These are phyloP conservation scores for Dolomedes plantarius DNA, from an alignment of 2,888 invertebrate species.

Conservation along the genomic window DNA sequence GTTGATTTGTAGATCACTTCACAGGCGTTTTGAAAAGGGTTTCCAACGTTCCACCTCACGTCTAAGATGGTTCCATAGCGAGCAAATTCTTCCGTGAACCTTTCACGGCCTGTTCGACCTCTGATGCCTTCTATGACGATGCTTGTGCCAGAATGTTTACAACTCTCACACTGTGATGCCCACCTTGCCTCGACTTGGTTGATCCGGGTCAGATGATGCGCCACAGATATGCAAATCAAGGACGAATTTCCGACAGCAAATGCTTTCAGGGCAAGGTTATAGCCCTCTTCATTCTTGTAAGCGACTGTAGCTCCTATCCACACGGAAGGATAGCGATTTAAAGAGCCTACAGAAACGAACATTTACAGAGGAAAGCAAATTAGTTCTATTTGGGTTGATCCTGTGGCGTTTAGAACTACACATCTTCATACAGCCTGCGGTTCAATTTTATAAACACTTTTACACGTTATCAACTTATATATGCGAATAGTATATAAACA, in stretches of 20 bases:
- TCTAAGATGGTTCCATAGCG: not conserved
- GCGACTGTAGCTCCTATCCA: not conserved
- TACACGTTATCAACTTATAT: too few species aligned
- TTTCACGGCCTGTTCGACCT: too few species aligned
- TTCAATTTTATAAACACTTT: too few species aligned
- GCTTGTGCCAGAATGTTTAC: not conserved
- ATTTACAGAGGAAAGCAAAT: too few species aligned
- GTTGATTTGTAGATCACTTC: not conserved
- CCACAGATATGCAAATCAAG: not conserved
- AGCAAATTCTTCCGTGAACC: not conserved
- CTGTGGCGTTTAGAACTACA: too few species aligned
- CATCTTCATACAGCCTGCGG: too few species aligned
- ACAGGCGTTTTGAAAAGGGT: not conserved
- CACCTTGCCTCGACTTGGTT: not conserved
- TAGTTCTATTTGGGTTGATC: too few species aligned
- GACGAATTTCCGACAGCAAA: not conserved
- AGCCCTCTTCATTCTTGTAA: not conserved
- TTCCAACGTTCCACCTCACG: not conserved
- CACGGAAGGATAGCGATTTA: not conserved
- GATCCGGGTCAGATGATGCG: not conserved
- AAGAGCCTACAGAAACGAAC: not conserved
- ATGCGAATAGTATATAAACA: too few species aligned
- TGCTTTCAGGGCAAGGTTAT: not conserved
- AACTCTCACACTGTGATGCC: not conserved
- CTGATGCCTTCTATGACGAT: not conserved